These are phyloP conservation scores for Cephalopholis sonnerati DNA, from an alignment of 2,113 vertebrate genomes.

Conservation along the genomic window DNA sequence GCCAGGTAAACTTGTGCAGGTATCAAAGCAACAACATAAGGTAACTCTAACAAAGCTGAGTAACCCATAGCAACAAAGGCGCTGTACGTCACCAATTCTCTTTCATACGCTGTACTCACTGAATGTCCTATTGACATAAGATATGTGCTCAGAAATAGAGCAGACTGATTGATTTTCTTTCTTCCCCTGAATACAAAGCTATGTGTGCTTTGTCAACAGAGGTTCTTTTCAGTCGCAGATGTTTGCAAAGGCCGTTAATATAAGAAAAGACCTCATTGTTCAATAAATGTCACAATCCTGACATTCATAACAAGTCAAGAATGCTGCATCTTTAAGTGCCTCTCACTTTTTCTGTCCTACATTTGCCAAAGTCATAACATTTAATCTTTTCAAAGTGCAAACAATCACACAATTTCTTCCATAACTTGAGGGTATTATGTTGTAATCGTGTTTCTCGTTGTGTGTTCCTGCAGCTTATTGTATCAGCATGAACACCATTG, in stretches of 20 bases:
- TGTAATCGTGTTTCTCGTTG: conserved; percentile 21
- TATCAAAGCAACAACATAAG: neutral
- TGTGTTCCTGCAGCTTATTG: conserved; percentile 83
- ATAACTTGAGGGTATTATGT: neutral
- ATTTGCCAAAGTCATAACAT: conserved; percentile 49
- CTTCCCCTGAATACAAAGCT: conserved; percentile 40
- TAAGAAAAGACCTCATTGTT: conserved; percentile 76
- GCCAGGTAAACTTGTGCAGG: neutral
- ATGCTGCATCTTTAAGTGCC: conserved; percentile 55
- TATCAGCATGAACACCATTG: conserved; percentile 86
- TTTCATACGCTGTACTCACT: neutral
- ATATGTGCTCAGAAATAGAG: conserved; percentile 20
- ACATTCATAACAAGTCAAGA: conserved; percentile 74
- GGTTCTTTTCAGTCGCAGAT: conserved; percentile 59
- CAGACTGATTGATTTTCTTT: conserved; percentile 29
- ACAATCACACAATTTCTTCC: conserved; percentile 32
- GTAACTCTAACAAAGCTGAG: neutral
- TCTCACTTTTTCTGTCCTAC: conserved; percentile 59
- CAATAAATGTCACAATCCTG: conserved; percentile 75
- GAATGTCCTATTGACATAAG: conserved; percentile 26
- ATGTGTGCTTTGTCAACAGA: conserved; percentile 66
- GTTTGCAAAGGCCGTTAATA: conserved; percentile 62
- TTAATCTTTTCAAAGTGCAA: conserved; percentile 46
- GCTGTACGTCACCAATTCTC: neutral
- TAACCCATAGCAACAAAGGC: conserved; percentile 11